Base-by-base conservation (phyloP, 1,140 invertebrate genomes). In the Thaumetopoea pityocampa region DNA sequence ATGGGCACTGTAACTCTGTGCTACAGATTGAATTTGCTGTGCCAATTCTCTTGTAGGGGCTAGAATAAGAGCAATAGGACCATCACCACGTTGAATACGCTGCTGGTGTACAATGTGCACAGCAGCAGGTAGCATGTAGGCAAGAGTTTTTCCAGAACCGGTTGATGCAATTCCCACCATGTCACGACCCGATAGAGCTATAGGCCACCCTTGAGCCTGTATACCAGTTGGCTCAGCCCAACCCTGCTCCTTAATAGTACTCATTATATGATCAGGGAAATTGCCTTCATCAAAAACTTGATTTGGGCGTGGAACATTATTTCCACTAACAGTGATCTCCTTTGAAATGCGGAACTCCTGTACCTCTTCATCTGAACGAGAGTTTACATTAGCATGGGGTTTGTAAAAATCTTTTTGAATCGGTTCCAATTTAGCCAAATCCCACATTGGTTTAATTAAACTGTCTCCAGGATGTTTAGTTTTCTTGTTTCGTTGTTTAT, bases 1-100 rank as follows among this genome's bases (percentile, higher is more conserved):
- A 7, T 89, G 87, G 1, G 91, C 87, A 20, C 96, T 96, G 84
- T 97, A 99, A 56, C 96, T 94, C 27, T 90, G 89, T 3, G 97
- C 96, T 1, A 99, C 97, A 60, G 96, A 92, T 78, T 99, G 95
- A 51, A 99, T 99, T 81, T 99, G 98, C 73, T 98, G 96, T 1
- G 97, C 98, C 41, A 99, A 85, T 84, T 99, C 98, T 44, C 98
- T 88, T 0, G 98, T 99, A 7, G 98, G 98, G 1, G 97, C 96
- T 16, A 99, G 81, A 40, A 99, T 93, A 6, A 99, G 82, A 5
- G 94, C 96, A 68, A 98, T 94, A 1, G 96, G 96, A 27, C 96
- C 96, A 83, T 98, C 96, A 28, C 95, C 95, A 32, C 90, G 87
- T 37, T 86, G 80, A 4, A 93, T 74, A 6, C 90, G 87, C 44